These are phyloP conservation scores for Callosobruchus maculatus DNA, from an alignment of 2,888 invertebrate genomes.

Conservation along the genomic window DNA sequence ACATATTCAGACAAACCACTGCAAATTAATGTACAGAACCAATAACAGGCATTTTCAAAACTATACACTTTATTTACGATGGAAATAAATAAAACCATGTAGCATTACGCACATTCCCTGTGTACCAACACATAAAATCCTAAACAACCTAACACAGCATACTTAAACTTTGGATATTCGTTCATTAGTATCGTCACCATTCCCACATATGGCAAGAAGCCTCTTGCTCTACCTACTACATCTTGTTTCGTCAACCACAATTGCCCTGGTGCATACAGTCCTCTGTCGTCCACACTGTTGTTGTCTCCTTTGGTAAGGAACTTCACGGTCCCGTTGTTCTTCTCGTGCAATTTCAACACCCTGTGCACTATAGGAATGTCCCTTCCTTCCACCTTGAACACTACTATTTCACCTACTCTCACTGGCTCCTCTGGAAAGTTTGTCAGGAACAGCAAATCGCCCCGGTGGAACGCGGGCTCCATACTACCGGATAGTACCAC, in stretches of 20 bases:
- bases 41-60: background rate
- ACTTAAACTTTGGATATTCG: conserved; percentile 98
- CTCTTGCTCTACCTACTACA: conserved; percentile 95
- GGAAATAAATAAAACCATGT: background rate
- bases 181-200: conserved; percentile 99
- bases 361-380: conserved; percentile 98
- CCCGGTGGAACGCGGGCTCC: conserved; percentile 99
- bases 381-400: conserved; percentile 92
- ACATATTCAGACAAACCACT: background rate
- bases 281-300: conserved; percentile 98
- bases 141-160: conserved; percentile 83
- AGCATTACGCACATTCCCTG: conserved; percentile 65
- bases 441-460: conserved; percentile 93
- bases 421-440: conserved; percentile 96
- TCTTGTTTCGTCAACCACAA: conserved; percentile 96
- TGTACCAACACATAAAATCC: conserved; percentile 90
- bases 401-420: conserved; percentile 95
- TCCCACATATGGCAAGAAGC: conserved; percentile 94
- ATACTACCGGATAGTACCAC: conserved; percentile 98
- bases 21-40: background rate
- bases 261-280: conserved; percentile 97
- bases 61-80: background rate
- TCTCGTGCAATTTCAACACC: conserved; percentile 93
- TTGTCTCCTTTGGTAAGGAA: conserved; percentile 99
- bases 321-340: conserved; percentile 88